Evolutionary conservation across 2,888 invertebrate genomes (phyloP).

Genomic region (Hermodice carunculata): DNA sequence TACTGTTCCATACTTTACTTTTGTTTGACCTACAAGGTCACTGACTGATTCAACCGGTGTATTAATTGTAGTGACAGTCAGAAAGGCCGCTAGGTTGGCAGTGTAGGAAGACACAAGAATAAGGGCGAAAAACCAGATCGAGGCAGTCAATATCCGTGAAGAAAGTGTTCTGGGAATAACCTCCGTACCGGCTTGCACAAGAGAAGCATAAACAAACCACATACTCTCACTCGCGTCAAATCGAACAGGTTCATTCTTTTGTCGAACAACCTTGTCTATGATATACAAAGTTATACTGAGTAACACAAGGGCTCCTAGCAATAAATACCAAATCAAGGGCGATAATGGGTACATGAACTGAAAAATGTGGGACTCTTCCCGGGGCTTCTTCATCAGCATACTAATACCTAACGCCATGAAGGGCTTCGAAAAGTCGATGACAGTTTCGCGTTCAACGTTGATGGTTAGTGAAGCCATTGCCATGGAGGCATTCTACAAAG

Average conservation of each 20-base stretch:
- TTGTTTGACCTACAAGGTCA: conserved; percentile 62
- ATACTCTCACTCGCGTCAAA: too few species aligned
- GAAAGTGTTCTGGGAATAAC: too few species aligned
- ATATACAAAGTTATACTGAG: conserved; percentile 63
- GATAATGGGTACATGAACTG: conserved; percentile 66
- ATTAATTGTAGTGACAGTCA: too few species aligned
- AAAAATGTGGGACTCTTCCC: conserved; percentile 54
- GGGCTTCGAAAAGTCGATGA: conserved; percentile 67
- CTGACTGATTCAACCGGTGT: conserved; percentile 63
- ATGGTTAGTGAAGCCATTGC: conserved; percentile 64
- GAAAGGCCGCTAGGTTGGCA: too few species aligned
- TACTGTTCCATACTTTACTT: conserved; percentile 67
- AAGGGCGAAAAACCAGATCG: too few species aligned
- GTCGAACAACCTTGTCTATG: conserved; percentile 72
- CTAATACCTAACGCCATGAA: conserved; percentile 66
- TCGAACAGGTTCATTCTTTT: conserved; percentile 48
- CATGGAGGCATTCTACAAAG: conserved; percentile 66
- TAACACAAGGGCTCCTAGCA: conserved; percentile 57
- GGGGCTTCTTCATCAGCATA: conserved; percentile 59
- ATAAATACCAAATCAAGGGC: conserved; percentile 61
- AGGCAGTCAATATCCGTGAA: too few species aligned
- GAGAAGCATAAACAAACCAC: too few species aligned
- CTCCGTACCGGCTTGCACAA: too few species aligned
- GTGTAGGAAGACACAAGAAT: too few species aligned
- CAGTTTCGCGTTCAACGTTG: conserved; percentile 61